phyloP scores from a whole-genome alignment of 2,888 invertebrate genomes.

The Schizotus pectinicornis region DNA sequence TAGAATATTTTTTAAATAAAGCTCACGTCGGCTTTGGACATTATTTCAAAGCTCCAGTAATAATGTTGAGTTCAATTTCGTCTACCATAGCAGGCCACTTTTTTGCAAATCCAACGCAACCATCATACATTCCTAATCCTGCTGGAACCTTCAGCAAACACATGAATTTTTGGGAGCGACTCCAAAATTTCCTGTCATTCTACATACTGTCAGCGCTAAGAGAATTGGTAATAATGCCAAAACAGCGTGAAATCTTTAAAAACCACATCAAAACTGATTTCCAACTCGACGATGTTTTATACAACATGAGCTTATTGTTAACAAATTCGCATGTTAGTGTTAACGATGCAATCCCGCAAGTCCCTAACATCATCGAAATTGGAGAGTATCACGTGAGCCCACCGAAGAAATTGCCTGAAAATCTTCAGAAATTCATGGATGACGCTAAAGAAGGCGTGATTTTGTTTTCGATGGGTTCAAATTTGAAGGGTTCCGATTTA shows the following conservation, averaged over 20 bases:
- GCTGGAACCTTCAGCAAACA: constrained; percentile 22
- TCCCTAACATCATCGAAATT: constrained; percentile 64
- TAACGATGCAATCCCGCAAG: constrained; percentile 58
- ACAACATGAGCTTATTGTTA: constrained; percentile 45
- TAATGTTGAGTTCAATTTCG: constrained; percentile 37
- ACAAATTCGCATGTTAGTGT: constrained; percentile 60
- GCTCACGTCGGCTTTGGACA: constrained; percentile 54
- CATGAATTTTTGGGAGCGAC: constrained; percentile 62
- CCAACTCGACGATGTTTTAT: constrained; percentile 36
- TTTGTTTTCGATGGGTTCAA: constrained; percentile 58
- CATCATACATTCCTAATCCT: constrained; percentile 33
- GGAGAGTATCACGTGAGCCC: constrained; percentile 61
- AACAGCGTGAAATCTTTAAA: constrained; percentile 40
- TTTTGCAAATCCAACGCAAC: constrained; percentile 41
- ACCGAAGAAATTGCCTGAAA: constrained; percentile 40
- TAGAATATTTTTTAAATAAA: constrained; percentile 60
- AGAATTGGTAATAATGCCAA: constrained; percentile 31
- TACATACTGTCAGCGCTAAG: constrained; percentile 2
- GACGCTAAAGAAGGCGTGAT: constrained; percentile 44
- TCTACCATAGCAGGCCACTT: constrained; percentile 37
- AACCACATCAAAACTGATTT: constrained; percentile 43
- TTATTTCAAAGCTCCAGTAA: constrained; percentile 43
- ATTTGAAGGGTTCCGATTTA: constrained; percentile 50
- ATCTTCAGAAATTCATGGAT: constrained; percentile 39
- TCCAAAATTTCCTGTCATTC: constrained; percentile 59